phyloP scores from a whole-genome alignment of 2,888 invertebrate genomes.

The Isoperla grammatica region DNA sequence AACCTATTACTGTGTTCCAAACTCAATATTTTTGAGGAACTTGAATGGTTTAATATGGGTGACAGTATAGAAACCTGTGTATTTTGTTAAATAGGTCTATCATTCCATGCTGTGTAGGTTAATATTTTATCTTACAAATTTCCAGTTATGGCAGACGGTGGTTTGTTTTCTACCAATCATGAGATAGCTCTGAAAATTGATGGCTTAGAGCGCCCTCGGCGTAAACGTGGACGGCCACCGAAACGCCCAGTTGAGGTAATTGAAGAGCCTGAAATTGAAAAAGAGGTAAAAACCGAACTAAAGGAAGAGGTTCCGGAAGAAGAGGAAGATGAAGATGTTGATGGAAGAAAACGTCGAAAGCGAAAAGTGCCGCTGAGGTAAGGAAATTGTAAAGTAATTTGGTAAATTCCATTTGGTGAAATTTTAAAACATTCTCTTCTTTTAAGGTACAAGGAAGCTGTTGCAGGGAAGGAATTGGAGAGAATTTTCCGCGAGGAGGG shows the following conservation, averaged over 20 bases:
- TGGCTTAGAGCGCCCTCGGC: slow-evolving; percentile 59
- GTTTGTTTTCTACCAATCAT: slow-evolving; percentile 59
- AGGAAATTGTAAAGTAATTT: neutral
- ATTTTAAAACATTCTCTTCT: slow-evolving; percentile 13
- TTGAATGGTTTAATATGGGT: too few species aligned
- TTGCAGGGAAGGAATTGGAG: slow-evolving; percentile 67
- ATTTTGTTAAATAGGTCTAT: too few species aligned
- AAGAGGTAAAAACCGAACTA: slow-evolving; percentile 34
- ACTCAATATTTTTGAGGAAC: too few species aligned
- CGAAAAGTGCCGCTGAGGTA: slow-evolving; percentile 57
- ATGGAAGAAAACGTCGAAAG: slow-evolving; percentile 55
- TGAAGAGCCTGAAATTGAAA: slow-evolving; percentile 32
- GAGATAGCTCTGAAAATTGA: slow-evolving; percentile 58
- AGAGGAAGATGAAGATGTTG: slow-evolving; percentile 44
- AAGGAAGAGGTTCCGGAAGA: slow-evolving; percentile 34
- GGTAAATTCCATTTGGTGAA: neutral
- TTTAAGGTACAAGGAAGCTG: slow-evolving; percentile 43
- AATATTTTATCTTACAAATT: too few species aligned
- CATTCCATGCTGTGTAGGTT: too few species aligned
- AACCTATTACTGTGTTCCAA: too few species aligned
- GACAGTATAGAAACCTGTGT: too few species aligned
- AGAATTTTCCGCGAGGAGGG: slow-evolving; percentile 67
- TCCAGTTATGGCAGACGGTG: slow-evolving; percentile 56
- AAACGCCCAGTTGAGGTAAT: slow-evolving; percentile 45
- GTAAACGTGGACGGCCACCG: slow-evolving; percentile 65